Percentiles rank a stretch among this genome's conserved stretches.
phyloP scores from a whole-genome alignment of 2,113 vertebrate genomes.

The Sterna hirundo region DNA sequence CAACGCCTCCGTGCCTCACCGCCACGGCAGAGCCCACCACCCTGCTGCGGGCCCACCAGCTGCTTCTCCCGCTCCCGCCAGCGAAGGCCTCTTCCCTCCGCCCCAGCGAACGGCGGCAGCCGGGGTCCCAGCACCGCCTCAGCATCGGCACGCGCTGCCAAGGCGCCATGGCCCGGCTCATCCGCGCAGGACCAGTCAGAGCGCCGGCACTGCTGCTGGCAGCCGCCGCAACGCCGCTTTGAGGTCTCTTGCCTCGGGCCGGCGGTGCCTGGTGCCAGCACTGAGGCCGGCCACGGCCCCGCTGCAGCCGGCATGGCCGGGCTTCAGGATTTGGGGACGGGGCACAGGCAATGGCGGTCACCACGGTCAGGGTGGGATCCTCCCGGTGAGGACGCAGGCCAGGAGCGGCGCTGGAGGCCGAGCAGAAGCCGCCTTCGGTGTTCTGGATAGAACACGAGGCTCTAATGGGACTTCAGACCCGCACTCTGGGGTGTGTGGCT shows the following conservation, averaged over 20 bases:
- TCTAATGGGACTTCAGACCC: not conserved
- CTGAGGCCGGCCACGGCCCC: not conserved
- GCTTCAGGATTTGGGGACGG: not conserved
- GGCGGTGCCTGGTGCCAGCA: not conserved
- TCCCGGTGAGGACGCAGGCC: not conserved
- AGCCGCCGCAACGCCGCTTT: not conserved
- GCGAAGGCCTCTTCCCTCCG: not conserved
- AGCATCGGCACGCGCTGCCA: not conserved
- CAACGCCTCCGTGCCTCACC: not conserved
- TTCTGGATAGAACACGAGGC: not conserved
- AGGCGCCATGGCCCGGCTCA: not conserved
- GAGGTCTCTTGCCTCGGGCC: not conserved
- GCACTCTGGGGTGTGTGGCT: not conserved
- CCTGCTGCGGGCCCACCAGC: not conserved
- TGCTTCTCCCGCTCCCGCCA: not conserved
- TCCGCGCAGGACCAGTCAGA: not conserved
- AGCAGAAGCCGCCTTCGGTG: not conserved
- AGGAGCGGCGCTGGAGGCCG: not conserved
- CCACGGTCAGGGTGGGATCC: not conserved
- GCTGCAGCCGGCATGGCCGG: not conserved
- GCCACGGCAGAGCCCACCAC: not conserved
- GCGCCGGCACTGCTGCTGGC: not conserved
- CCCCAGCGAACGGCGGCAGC: accelerated
- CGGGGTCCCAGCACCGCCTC: not conserved
- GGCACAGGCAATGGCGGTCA: not conserved